These are phyloP conservation scores for Sebastes miniatus DNA, from an alignment of 2,797 vertebrate genomes.

Conservation along the genomic window DNA sequence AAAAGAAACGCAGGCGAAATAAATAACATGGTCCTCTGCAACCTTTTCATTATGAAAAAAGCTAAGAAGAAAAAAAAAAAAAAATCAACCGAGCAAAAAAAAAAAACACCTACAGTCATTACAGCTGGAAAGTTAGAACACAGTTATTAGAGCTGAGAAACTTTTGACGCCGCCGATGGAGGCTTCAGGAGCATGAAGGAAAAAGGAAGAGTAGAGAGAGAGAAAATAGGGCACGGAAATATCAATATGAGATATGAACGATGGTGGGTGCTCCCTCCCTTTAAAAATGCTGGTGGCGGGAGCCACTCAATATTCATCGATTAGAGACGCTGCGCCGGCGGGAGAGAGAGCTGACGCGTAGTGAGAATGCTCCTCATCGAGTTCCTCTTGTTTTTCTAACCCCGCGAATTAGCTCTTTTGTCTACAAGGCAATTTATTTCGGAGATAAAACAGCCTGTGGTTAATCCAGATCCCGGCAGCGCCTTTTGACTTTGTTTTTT, in stretches of 20 bases:
- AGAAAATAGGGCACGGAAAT: slow-evolving; percentile 59
- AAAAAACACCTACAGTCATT: slow-evolving; percentile 51
- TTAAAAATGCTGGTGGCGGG: slow-evolving; percentile 68
- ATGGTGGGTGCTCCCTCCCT: slow-evolving; percentile 53
- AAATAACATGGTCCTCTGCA: slow-evolving; percentile 39
- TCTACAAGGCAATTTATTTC: slow-evolving; percentile 76
- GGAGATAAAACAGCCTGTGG: slow-evolving; percentile 68
- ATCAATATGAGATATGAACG: slow-evolving; percentile 79
- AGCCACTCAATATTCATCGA: slow-evolving; percentile 79
- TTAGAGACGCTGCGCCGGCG: slow-evolving; percentile 64
- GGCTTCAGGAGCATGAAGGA: slow-evolving; percentile 55
- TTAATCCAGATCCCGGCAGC: slow-evolving; percentile 61
- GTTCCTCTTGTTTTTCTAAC: slow-evolving; percentile 64
- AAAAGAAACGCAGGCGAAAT: slow-evolving; percentile 24
- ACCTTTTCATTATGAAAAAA: slow-evolving; percentile 46
- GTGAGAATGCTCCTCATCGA: slow-evolving; percentile 49
- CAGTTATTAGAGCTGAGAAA: slow-evolving; percentile 61
- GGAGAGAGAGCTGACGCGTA: slow-evolving; percentile 47
- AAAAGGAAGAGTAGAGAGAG: slow-evolving; percentile 37
- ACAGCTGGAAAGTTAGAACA: slow-evolving; percentile 53
- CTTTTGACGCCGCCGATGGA: slow-evolving; percentile 55
- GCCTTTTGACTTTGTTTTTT: slow-evolving; percentile 50
- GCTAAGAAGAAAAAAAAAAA: background rate
- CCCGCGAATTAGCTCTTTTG: slow-evolving; percentile 66
- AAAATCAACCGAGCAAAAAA: slow-evolving; percentile 24